Conservation (phyloP, 30 jellyfish, hydroid and myxozoan genomes). For the Cassiopea andromeda region DNA sequence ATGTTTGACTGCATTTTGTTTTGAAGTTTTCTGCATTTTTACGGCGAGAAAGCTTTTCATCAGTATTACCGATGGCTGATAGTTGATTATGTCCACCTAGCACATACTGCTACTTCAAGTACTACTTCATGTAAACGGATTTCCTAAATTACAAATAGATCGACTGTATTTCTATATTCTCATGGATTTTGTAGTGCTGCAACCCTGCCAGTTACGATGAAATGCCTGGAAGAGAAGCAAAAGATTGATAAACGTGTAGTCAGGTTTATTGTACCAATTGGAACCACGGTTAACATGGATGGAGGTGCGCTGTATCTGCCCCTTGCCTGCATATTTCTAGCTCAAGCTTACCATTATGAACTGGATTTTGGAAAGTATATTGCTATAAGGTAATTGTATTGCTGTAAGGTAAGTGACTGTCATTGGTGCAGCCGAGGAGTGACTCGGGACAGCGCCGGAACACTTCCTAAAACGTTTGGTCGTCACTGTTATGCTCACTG, state of each 20-base stretch:
- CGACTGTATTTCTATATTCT: no score
- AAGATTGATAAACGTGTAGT: constrained; percentile 79
- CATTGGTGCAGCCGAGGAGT: no score
- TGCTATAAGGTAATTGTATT: constrained; percentile 46
- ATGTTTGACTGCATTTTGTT: no score
- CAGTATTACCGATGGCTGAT: no score
- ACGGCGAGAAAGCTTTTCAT: no score
- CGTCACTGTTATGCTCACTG: no score
- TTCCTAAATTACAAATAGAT: background rate
- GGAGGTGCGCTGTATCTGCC: constrained; percentile 94
- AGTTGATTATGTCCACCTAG: no score
- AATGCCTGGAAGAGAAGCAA: constrained; percentile 81
- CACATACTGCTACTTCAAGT: no score
- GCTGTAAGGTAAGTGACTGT: background rate
- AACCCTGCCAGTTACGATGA: constrained; percentile 90
- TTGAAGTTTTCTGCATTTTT: no score
- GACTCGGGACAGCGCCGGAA: no score
- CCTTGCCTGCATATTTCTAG: constrained; percentile 87
- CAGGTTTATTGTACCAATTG: constrained; percentile 89
- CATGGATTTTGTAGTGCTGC: constrained; percentile 67
- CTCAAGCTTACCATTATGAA: constrained; percentile 63
- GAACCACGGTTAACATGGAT: constrained; percentile 95
- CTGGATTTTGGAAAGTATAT: constrained; percentile 68
- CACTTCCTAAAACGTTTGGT: no score
- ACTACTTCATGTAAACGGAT: no score